These are phyloP conservation scores for Microcebus ravelobensis DNA, from an alignment of 2,113 vertebrate genomes.

Conservation along the genomic window DNA sequence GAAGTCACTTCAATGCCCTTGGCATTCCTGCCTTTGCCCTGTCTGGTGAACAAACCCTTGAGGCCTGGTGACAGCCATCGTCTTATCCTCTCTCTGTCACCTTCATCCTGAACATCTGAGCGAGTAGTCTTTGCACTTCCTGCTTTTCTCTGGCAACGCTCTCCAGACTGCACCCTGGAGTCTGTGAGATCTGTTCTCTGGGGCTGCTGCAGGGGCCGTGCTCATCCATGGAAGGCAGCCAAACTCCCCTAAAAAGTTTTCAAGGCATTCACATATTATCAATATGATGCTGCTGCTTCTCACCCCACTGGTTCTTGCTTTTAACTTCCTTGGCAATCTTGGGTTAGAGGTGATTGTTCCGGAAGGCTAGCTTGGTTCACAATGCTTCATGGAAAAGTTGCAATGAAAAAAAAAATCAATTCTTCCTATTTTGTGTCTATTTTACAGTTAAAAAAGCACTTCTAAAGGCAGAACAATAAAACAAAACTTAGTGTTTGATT, in stretches of 20 bases:
- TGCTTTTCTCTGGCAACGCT: neutral
- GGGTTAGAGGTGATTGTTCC: neutral
- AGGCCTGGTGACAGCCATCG: rapidly evolving
- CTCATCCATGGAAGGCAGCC: rapidly evolving
- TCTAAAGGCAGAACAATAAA: neutral
- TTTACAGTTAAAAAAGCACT: neutral
- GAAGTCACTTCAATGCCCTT: neutral
- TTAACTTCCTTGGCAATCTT: neutral
- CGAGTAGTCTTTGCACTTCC: rapidly evolving
- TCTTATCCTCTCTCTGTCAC: neutral
- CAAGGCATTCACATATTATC: rapidly evolving
- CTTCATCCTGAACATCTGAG: no score
- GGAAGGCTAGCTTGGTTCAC: neutral
- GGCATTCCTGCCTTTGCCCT: neutral
- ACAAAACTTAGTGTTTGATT: no score
- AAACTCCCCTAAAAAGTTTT: rapidly evolving
- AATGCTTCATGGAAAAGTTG: neutral
- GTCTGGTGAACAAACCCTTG: rapidly evolving
- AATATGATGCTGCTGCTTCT: rapidly evolving
- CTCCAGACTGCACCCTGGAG: neutral
- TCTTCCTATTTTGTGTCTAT: neutral
- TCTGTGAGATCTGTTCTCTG: no score
- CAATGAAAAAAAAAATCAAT: neutral
- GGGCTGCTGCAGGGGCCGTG: no score
- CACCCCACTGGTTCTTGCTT: rapidly evolving